Evolutionary conservation across 1,140 invertebrate genomes (phyloP).

Genomic region (Brachionus paranguensis): DNA sequence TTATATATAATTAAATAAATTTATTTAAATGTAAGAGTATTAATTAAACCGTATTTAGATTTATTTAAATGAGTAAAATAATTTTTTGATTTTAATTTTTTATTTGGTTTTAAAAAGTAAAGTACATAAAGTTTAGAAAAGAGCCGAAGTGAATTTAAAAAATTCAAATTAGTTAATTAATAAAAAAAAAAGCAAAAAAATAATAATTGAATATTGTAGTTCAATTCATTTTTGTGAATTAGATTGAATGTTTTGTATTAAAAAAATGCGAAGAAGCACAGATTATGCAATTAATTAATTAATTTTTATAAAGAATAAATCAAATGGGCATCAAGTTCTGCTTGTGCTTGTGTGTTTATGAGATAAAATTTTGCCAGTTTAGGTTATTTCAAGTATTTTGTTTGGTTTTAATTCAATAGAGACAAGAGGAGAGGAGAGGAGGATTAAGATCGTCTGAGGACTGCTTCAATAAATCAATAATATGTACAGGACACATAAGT

Average conservation of each 20-base stretch:
- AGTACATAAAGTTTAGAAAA: not conserved
- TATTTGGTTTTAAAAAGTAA: not conserved
- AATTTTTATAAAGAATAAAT: not conserved
- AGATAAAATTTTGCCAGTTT: not conserved
- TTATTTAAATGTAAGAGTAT: too few species aligned
- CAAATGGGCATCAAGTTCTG: not conserved
- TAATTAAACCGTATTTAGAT: too few species aligned
- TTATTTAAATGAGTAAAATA: too few species aligned
- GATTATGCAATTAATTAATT: not conserved
- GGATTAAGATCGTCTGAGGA: not conserved
- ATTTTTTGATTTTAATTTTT: too few species aligned
- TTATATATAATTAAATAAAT: too few species aligned
- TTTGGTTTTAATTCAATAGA: not conserved
- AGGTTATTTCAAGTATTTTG: not conserved
- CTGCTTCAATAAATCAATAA: not conserved
- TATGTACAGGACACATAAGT: not conserved
- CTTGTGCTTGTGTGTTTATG: not conserved
- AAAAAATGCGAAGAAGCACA: not conserved
- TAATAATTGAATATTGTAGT: not conserved
- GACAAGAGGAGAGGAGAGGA: not conserved
- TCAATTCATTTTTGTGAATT: not conserved
- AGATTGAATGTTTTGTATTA: not conserved
- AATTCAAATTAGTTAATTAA: not conserved
- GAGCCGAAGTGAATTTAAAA: not conserved
- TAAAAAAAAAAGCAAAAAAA: not conserved